Conservation (phyloP, 2,888 invertebrate genomes). For the Caenorhabditis plicata region DNA sequence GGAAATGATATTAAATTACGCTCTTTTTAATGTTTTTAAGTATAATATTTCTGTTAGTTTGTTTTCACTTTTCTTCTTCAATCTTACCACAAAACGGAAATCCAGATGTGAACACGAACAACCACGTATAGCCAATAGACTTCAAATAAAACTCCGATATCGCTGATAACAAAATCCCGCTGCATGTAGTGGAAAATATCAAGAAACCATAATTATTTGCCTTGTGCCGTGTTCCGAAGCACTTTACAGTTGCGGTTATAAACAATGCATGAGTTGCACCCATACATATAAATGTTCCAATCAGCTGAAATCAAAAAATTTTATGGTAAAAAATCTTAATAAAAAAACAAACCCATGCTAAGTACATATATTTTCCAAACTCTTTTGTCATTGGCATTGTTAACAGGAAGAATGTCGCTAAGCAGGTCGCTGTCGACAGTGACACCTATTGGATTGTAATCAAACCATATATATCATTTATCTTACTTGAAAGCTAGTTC, state of each 20-base stretch:
- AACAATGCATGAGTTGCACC: slow-evolving; percentile 64
- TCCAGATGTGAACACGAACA: slow-evolving; percentile 57
- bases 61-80: neutral
- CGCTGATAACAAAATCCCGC: slow-evolving; percentile 54
- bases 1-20: no score
- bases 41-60: neutral
- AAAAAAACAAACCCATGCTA: neutral
- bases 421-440: slow-evolving; percentile 56
- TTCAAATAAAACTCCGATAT: slow-evolving; percentile 55
- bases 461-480: neutral
- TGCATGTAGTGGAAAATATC: slow-evolving; percentile 58
- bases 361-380: slow-evolving; percentile 39
- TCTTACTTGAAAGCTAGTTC: slow-evolving; percentile 67
- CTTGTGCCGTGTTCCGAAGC: slow-evolving; percentile 60
- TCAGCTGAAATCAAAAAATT: slow-evolving; percentile 33
- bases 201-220: slow-evolving; percentile 60
- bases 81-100: slow-evolving; percentile 61
- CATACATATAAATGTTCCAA: slow-evolving; percentile 59
- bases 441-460: slow-evolving; percentile 64
- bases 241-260: slow-evolving; percentile 62
- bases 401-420: slow-evolving; percentile 56
- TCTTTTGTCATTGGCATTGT: slow-evolving; percentile 59
- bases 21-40: no score
- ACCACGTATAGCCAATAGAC: slow-evolving; percentile 57
- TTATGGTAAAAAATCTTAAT: neutral